These are phyloP conservation scores for Sinocyclocheilus anshuiensis DNA, from an alignment of 2,113 vertebrate species.

Conservation along the genomic window DNA sequence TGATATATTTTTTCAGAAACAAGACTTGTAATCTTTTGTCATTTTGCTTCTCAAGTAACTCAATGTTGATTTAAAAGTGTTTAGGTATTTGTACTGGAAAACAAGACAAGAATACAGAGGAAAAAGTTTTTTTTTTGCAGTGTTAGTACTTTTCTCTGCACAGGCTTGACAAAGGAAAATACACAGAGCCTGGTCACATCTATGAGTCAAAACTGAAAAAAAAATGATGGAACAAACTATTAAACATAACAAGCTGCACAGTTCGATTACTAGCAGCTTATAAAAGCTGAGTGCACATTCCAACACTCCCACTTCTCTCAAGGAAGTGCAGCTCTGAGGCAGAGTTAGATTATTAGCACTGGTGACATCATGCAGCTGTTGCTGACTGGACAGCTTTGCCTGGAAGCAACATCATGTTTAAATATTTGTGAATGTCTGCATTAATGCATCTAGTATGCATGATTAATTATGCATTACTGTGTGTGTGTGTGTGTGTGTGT, in stretches of 20 bases:
- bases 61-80: not conserved
- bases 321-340: conserved; percentile 31
- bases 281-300: not conserved
- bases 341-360: conserved; percentile 42
- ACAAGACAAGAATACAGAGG: not conserved
- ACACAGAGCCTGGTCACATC: not conserved
- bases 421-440: conserved; percentile 47
- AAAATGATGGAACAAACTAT: not conserved
- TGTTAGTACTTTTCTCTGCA: not conserved
- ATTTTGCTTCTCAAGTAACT: not conserved
- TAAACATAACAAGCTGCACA: not conserved
- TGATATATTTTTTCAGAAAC: not conserved
- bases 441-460: conserved; percentile 27
- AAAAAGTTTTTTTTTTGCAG: not conserved
- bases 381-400: conserved; percentile 33
- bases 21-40: not conserved
- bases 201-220: not conserved
- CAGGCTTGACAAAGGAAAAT: not conserved
- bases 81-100: not conserved
- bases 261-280: not conserved
- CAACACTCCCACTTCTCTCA: not conserved
- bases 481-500: conserved; percentile 44
- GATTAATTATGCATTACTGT: conserved; percentile 48
- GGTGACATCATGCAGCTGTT: conserved; percentile 47
- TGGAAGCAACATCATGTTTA: conserved; percentile 32